Percentiles rank a stretch among this genome's conserved stretches.
Evolutionary conservation across 2,113 vertebrate species (phyloP).

Genomic region (Lepus timidus): DNA sequence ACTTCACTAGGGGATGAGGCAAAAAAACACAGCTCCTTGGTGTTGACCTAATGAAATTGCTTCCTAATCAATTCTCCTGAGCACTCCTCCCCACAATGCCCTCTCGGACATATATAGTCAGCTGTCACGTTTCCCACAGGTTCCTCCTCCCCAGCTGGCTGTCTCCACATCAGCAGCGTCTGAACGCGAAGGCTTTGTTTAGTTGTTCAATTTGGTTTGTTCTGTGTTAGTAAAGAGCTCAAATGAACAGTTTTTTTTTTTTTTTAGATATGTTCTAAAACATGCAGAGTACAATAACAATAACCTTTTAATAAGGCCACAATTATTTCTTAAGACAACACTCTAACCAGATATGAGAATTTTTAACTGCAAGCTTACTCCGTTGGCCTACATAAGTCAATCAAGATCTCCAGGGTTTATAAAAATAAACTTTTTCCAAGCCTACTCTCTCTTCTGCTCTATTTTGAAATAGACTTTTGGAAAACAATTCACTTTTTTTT

Average conservation of each 20-base stretch:
- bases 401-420: conserved; percentile 54
- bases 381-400: conserved; percentile 70
- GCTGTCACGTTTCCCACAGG: background rate
- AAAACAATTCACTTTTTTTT: conserved; percentile 49
- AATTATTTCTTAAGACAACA: conserved; percentile 39
- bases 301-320: conserved; percentile 27
- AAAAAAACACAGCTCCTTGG: background rate
- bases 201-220: background rate
- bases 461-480: conserved; percentile 60
- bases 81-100: background rate
- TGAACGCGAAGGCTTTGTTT: background rate
- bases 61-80: conserved; percentile 13
- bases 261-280: background rate
- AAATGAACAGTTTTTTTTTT: background rate
- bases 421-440: conserved; percentile 62
- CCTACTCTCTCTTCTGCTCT: conserved; percentile 34
- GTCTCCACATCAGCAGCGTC: background rate
- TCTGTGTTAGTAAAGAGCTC: background rate
- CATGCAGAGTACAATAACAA: background rate
- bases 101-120: background rate
- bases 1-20: background rate
- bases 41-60: background rate
- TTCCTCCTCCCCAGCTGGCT: background rate
- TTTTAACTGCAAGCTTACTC: conserved; percentile 55
- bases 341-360: background rate